Conservation (phyloP, 2,888 invertebrate genomes). For the Pseudococcus longispinus region DNA sequence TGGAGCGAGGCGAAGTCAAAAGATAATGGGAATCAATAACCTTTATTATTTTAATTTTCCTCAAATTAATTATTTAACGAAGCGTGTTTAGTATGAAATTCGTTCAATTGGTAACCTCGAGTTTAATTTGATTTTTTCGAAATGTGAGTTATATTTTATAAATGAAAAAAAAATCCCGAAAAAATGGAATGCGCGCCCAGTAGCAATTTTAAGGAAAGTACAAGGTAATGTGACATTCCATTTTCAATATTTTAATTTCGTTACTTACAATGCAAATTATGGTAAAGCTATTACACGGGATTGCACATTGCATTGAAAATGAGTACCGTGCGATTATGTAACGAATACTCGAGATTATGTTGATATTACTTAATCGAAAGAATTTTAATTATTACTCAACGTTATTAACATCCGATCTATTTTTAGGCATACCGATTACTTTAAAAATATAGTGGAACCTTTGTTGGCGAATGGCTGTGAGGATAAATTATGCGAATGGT, state of each 20-base stretch:
- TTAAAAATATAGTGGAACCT: conserved; percentile 65
- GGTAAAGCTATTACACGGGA: not conserved
- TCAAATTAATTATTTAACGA: conserved; percentile 42
- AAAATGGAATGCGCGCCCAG: conserved; percentile 49
- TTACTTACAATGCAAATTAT: not conserved
- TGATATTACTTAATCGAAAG: not conserved
- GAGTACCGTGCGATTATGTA: not conserved
- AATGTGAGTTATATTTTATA: not conserved
- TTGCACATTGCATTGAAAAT: not conserved
- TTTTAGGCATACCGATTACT: conserved; percentile 63
- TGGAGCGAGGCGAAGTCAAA: conserved; percentile 38
- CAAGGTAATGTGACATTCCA: conserved; percentile 37
- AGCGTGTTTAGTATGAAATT: conserved; percentile 13
- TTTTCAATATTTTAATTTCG: not conserved
- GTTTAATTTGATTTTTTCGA: conserved; percentile 9
- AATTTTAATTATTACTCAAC: not conserved
- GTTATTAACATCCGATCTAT: not conserved
- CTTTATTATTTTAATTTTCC: conserved; percentile 44
- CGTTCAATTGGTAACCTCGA: not conserved
- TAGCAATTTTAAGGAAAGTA: conserved; percentile 50
- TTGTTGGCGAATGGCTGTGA: conserved; percentile 66
- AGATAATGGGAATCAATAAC: conserved; percentile 48
- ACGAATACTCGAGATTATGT: not conserved
- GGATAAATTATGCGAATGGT: conserved; percentile 66
- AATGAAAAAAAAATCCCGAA: not conserved